Conservation (phyloP, 2,113 vertebrate genomes). For the Scomber scombrus region DNA sequence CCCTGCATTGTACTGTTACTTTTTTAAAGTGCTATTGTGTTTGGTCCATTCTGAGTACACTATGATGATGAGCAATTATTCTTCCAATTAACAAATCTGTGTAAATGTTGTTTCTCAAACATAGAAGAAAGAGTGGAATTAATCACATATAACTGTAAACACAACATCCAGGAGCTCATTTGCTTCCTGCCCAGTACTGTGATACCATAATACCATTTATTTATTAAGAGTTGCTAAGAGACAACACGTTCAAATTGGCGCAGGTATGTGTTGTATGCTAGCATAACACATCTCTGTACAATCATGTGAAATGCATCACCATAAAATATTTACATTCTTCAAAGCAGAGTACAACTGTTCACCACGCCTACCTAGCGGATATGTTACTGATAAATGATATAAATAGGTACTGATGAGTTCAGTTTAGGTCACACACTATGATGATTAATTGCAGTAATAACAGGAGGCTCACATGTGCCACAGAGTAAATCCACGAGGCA, state of each 20-base stretch:
- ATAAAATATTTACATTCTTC: constrained; percentile 30
- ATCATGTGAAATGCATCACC: constrained; percentile 3
- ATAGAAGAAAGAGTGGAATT: constrained; percentile 7
- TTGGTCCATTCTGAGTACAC: constrained; percentile 15
- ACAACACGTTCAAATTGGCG: neutral
- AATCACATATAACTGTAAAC: neutral
- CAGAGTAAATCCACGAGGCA: too few relatives aligned
- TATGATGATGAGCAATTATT: too few relatives aligned
- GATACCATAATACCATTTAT: neutral
- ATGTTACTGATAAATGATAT: too few relatives aligned
- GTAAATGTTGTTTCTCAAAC: constrained; percentile 2
- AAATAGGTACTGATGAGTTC: neutral
- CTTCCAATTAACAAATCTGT: constrained; percentile 41
- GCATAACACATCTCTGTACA: constrained; percentile 1
- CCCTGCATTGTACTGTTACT: constrained; percentile 52
- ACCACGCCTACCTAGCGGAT: neutral
- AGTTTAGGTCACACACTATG: neutral
- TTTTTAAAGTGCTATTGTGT: constrained; percentile 38
- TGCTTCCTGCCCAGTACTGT: neutral
- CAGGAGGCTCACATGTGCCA: too few relatives aligned
- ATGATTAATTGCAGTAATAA: neutral
- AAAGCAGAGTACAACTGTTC: constrained; percentile 11
- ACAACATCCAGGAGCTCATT: neutral
- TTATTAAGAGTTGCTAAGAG: too few relatives aligned
- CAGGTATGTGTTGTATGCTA: neutral